Evolutionary conservation across 1,140 invertebrate genomes (phyloP), one percentile per base, ranked within the genome.

Genomic region (Drosophila sucinea): DNA sequence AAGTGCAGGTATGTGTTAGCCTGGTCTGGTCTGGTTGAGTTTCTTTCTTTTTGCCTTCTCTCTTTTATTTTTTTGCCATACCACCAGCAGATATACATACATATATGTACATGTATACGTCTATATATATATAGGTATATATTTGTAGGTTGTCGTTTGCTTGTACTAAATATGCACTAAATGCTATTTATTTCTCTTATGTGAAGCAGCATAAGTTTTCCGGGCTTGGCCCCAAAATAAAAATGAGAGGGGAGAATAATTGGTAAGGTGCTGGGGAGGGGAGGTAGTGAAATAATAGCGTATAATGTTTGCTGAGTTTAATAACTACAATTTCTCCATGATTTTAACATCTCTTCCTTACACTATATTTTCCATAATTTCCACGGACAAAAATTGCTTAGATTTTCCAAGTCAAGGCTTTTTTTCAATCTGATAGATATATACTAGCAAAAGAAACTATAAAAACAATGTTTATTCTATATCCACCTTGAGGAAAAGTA

Each of bases 151-250:
- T 86, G 79, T 68, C 61, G 64, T 55, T 27, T 81, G 60, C 73
- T 77, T 86, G 74, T 63, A 81, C 78, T 77, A 84, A 87, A 84
- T 89, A 74, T 87, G 83, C 80, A 80, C 84, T 89, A 87, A 87
- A 87, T 89, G 84, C 76, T 87, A 78, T 83, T 87, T 89, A 71
- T 89, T 77, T 73, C 57, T 30, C 64, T 38, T 27, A 54, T 67
- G 54, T 61, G 67, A 41, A 54, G 63, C 51, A 56, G 47, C 51
- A 35, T 27, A 38, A 65, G 44, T 70, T 57, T 70, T 57, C 41
- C 47, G 30, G 32, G 56, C 25, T 40, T 65, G 57, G 63, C 56
- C 56, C 29, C 32, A 57, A 23, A 23, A 17, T 23, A 33, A 57
- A 17, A 58, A 17, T 7, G 17, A 40, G 38, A 40, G 10, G 1